Percentiles rank a stretch among this genome's conserved stretches.
phyloP scores from a whole-genome alignment of 92 coral and sea anemone genomes.

The Parazoanthus swiftii region DNA sequence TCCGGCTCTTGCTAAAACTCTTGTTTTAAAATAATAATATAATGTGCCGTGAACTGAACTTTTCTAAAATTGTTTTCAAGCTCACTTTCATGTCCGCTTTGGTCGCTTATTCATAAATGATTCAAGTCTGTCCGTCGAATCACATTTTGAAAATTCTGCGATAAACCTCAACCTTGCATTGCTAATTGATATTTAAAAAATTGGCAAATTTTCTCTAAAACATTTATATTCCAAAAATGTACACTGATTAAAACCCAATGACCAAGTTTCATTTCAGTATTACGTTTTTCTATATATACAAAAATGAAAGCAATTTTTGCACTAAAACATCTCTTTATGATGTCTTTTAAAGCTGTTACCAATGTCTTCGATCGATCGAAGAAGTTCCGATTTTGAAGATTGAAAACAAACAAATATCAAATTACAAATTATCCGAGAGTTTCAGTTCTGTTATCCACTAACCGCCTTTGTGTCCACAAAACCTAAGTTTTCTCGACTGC shows the following conservation, averaged over 20 bases:
- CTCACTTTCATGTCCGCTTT: not conserved
- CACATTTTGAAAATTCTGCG: not conserved
- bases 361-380: not conserved
- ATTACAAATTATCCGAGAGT: not conserved
- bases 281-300: too few relatives aligned
- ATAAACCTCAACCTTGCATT: not conserved
- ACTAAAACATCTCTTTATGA: too few relatives aligned
- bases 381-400: not conserved
- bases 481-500: too few relatives aligned
- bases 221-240: not conserved
- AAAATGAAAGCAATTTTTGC: too few relatives aligned
- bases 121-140: not conserved
- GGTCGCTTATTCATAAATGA: not conserved
- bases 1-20: not conserved
- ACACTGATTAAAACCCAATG: too few relatives aligned
- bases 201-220: not conserved
- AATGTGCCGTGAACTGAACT: too few relatives aligned
- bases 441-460: not conserved
- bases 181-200: too few relatives aligned
- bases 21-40: not conserved
- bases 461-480: not conserved
- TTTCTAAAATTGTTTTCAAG: not conserved
- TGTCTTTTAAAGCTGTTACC: not conserved
- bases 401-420: not conserved
- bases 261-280: too few relatives aligned